phyloP scores from a whole-genome alignment of 2,888 invertebrate genomes.

The Habrosyne pyritoides region DNA sequence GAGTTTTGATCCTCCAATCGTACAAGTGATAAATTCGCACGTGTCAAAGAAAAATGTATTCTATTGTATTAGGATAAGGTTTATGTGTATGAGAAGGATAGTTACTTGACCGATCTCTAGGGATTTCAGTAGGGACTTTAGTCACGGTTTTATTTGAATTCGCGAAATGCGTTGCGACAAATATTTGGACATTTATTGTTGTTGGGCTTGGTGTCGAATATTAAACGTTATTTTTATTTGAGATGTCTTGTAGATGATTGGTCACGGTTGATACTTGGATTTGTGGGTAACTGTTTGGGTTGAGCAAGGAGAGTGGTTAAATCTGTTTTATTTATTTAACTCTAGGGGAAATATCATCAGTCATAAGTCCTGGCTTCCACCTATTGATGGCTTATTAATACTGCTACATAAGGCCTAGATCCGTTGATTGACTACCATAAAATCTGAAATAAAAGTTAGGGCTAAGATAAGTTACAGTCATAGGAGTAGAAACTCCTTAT shows the following conservation, averaged over 20 bases:
- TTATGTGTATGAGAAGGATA: constrained; percentile 31
- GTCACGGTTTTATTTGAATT: constrained; percentile 81
- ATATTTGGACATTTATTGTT: constrained; percentile 82
- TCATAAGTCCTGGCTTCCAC: not conserved
- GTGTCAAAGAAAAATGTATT: constrained; percentile 33
- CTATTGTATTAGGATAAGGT: constrained; percentile 27
- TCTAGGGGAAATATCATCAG: not conserved
- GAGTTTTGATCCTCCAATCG: constrained; percentile 1
- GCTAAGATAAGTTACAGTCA: too few relatives aligned
- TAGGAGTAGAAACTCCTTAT: not conserved
- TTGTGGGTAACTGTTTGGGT: constrained; percentile 47
- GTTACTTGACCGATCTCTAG: constrained; percentile 72
- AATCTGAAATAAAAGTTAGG: not conserved
- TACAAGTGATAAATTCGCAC: constrained; percentile 30
- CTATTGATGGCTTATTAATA: too few relatives aligned
- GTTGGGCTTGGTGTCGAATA: constrained; percentile 72
- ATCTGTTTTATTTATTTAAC: not conserved
- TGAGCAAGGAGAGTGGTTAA: constrained; percentile 9
- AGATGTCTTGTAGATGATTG: constrained; percentile 53
- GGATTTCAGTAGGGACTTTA: constrained; percentile 71
- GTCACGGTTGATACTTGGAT: constrained; percentile 60
- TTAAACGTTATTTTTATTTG: constrained; percentile 72
- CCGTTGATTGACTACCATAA: not conserved
- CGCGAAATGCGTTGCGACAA: constrained; percentile 74
- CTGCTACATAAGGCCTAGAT: too few relatives aligned